These are phyloP conservation scores for Siphamia tubifer DNA, from an alignment of 2,113 vertebrate genomes.

Conservation along the genomic window DNA sequence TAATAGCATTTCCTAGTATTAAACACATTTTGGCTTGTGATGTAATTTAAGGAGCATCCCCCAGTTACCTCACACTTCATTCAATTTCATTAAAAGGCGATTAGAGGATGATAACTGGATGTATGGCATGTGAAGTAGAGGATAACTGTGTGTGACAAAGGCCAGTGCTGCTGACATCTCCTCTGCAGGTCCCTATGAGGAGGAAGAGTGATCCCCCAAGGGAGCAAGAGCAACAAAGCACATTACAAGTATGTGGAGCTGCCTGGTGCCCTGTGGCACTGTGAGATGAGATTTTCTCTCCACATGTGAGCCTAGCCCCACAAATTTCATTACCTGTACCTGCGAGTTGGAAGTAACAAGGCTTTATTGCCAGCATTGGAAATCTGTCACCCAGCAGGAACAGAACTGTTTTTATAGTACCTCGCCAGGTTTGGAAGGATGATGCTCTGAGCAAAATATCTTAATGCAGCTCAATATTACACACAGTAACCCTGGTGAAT, in stretches of 20 bases:
- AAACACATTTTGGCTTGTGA: conserved; percentile 17
- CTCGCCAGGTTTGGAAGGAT: conserved; percentile 8
- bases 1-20: not conserved
- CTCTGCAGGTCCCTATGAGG: conserved; percentile 23
- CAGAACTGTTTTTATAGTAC: conserved; percentile 32
- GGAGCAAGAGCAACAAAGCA: conserved; percentile 33
- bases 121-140: not conserved
- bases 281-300: conserved; percentile 47
- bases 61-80: conserved; percentile 16
- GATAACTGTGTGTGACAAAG: conserved; percentile 19
- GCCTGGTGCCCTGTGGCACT: conserved; percentile 42
- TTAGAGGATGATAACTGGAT: conserved; percentile 42
- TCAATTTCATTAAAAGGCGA: conserved; percentile 47
- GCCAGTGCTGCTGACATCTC: conserved; percentile 21
- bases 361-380: conserved; percentile 47
- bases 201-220: not conserved
- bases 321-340: conserved; percentile 54
- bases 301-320: conserved; percentile 1
- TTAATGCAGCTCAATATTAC: not conserved
- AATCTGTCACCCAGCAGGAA: conserved; percentile 40
- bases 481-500: not conserved
- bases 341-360: conserved; percentile 52
- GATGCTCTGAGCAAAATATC: not conserved
- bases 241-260: conserved; percentile 23
- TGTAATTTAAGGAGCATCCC: not conserved